A percentile compares a stretch with the other conserved stretches of the same genome.
Evolutionary conservation across 2,888 invertebrate species (phyloP).

Genomic region (Tenthredo amoena): DNA sequence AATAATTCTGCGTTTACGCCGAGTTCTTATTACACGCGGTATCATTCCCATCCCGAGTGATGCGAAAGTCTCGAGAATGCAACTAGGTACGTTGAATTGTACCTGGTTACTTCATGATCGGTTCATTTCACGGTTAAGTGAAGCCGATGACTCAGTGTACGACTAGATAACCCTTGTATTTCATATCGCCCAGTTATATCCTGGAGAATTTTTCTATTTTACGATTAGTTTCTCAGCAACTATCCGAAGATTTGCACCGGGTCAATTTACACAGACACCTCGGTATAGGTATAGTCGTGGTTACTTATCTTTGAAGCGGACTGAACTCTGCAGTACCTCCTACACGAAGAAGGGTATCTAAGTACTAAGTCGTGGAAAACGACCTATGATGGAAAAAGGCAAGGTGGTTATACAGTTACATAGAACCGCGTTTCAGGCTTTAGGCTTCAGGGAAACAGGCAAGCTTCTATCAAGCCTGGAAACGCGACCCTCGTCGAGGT

Average conservation of each 20-base stretch:
- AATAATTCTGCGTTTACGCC: slow-evolving; percentile 29
- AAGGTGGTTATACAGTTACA: slow-evolving; percentile 27
- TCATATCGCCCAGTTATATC: background rate
- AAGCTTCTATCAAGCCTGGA: background rate
- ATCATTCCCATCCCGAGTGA: background rate
- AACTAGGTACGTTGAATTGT: background rate
- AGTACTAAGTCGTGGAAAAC: slow-evolving; percentile 16
- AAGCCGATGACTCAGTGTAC: background rate
- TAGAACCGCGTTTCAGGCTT: slow-evolving; percentile 17
- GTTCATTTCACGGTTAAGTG: slow-evolving; percentile 2
- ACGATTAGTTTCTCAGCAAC: slow-evolving; percentile 13
- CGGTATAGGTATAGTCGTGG: background rate
- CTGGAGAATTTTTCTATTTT: background rate
- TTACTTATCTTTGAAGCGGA: background rate
- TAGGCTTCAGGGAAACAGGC: slow-evolving; percentile 23
- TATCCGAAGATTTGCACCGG: slow-evolving; percentile 2
- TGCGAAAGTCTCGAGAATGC: background rate
- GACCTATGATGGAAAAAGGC: background rate
- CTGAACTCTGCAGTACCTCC: background rate
- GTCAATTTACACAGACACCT: background rate
- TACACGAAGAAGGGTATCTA: slow-evolving; percentile 15
- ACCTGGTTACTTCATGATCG: background rate
- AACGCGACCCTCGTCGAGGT: slow-evolving; percentile 43
- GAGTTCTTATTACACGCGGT: background rate
- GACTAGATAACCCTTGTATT: background rate